phyloP scores from a whole-genome alignment of 2,888 invertebrate species.

The Cenopis cana region DNA sequence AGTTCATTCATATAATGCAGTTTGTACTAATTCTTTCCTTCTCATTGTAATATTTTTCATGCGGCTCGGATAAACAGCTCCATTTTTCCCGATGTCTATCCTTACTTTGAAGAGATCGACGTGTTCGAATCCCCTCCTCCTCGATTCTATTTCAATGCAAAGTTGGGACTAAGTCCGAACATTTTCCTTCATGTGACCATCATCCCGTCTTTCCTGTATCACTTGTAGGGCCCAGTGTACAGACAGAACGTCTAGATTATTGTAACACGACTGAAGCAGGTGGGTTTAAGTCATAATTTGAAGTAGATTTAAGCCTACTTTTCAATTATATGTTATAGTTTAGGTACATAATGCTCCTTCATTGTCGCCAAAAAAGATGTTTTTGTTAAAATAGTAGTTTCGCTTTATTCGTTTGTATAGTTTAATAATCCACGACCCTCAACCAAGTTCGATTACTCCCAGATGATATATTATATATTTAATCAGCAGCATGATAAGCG shows the following conservation, averaged over 20 bases:
- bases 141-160: conserved; percentile 60
- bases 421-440: no score
- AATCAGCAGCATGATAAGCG: no score
- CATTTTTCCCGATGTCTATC: conserved; percentile 71
- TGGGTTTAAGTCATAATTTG: conserved; percentile 2
- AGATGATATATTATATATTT: no score
- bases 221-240: conserved; percentile 17
- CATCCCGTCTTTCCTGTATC: conserved; percentile 47
- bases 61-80: conserved; percentile 68
- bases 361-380: no score
- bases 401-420: no score
- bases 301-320: background rate
- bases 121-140: conserved; percentile 72
- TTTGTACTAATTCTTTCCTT: conserved; percentile 24
- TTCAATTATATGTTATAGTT: no score
- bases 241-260: conserved; percentile 16
- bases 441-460: no score
- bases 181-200: conserved; percentile 42
- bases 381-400: no score
- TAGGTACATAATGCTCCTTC: no score
- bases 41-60: conserved; percentile 58
- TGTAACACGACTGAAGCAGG: conserved; percentile 22
- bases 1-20: background rate
- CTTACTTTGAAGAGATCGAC: conserved; percentile 72
- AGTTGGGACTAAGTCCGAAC: conserved; percentile 41